Base-by-base conservation (phyloP, 2,113 vertebrate species). In the Ivindomyrus marchei region DNA sequence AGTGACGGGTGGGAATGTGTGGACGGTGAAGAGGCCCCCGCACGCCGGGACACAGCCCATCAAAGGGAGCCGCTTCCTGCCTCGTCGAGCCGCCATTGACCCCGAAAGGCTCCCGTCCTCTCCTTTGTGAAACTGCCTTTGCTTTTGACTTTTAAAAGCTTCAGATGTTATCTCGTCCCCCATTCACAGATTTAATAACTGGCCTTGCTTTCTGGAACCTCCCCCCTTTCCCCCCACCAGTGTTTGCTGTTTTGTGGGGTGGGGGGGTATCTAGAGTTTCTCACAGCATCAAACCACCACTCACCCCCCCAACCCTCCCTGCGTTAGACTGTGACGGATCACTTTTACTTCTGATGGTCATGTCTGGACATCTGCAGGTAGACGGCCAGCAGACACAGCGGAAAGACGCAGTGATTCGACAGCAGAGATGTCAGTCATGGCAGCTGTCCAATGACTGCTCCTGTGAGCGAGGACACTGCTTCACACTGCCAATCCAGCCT, bases 61-160 rank as follows among this genome's bases (percentile, higher is more conserved):
- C 95, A 96, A 95, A 95, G 94, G 93, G 94, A 89, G 92, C 93
- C 93, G 94, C 95, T 95, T 95, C 95, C 95, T 94, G 93, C 95
- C 96, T 94, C 95, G 93, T 91, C 94, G 94, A 93, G 93, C 94
- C 94, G 94, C 93, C 95, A 94, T 91, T 97, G 95, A 96, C 95
- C 96, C 95, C 94, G 95, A 94, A 95, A 96, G 95, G 94, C 94
- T 96, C 94, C 94, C 95, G 94, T 94, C 95, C 95, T 95, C 95
- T 96, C 96, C 95, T 96, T 96, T 96, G 96, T 95, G 95, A 97
- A 96, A 97, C 96, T 94, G 94, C 94, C 96, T 95, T 94, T 96
- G 95, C 95, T 96, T 96, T 96, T 94, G 95, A 96, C 95, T 95
- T 94, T 94, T 95, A 91, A 96, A 96, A 95, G 95, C 93, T 92